Conservation (phyloP, 1,140 invertebrate genomes). For the Neodiprion pinetum region DNA sequence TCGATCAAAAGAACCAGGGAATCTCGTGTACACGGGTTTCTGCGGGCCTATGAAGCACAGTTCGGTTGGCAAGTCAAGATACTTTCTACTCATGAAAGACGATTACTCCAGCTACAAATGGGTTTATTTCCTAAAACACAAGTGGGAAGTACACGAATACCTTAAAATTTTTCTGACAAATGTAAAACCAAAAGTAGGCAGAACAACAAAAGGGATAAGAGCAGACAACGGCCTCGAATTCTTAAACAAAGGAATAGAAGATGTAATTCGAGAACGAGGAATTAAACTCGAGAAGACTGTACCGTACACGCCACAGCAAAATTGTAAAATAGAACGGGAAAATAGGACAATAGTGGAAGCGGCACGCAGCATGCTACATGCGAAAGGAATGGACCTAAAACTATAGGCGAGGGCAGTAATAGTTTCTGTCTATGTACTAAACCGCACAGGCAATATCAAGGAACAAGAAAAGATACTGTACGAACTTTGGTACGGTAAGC, state of each 20-base stretch:
- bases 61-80: conserved; percentile 47
- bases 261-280: conserved; percentile 21
- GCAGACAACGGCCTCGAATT: conserved; percentile 38
- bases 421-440: conserved; percentile 40
- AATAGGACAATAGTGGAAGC: conserved; percentile 43
- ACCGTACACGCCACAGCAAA: conserved; percentile 49
- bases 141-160: conserved; percentile 35
- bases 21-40: conserved; percentile 53
- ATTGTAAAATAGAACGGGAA: conserved; percentile 43
- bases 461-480: too few relatives aligned
- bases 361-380: conserved; percentile 40
- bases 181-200: conserved; percentile 32
- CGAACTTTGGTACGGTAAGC: too few relatives aligned
- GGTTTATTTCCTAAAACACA: conserved; percentile 53
- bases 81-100: conserved; percentile 58
- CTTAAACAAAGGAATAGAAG: conserved; percentile 4
- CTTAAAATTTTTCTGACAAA: conserved; percentile 29
- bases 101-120: conserved; percentile 52
- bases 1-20: conserved; percentile 22
- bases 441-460: neutral
- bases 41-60: conserved; percentile 54
- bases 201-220: conserved; percentile 30
- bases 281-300: conserved; percentile 26
- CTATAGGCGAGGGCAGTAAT: conserved; percentile 54
- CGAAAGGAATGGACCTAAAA: conserved; percentile 29